Evolutionary conservation across 2,113 vertebrate genomes (phyloP).

Genomic region (Pseudorhombus dupliciocellatus): DNA sequence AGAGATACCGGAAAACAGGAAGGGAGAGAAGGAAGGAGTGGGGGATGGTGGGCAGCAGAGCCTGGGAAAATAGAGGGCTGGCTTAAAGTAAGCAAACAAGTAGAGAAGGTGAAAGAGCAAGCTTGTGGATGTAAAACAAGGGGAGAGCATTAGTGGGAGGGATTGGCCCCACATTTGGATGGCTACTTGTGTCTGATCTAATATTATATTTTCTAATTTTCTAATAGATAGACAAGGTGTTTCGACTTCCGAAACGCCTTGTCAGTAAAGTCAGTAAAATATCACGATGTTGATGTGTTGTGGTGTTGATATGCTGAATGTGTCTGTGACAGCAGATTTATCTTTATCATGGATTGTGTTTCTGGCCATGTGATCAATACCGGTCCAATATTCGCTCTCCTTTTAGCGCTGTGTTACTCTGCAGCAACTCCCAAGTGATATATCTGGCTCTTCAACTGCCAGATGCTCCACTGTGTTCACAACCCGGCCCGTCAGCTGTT

Average conservation of each 20-base stretch:
- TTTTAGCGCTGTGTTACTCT: not conserved
- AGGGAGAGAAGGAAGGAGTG: not conserved
- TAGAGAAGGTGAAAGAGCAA: not conserved
- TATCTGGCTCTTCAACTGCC: not conserved
- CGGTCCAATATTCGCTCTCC: conserved; percentile 1
- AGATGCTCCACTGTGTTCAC: not conserved
- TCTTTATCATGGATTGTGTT: not conserved
- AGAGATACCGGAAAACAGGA: conserved; percentile 40
- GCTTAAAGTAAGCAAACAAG: not conserved
- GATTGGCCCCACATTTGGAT: too few species aligned
- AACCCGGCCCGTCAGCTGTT: not conserved
- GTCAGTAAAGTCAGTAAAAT: too few species aligned
- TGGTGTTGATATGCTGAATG: not conserved
- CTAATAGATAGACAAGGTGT: too few species aligned
- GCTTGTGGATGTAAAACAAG: not conserved
- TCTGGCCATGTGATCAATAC: not conserved
- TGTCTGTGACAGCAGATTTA: not conserved
- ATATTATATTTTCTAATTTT: too few species aligned
- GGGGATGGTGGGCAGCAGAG: conserved; percentile 7
- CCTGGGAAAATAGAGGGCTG: conserved; percentile 24
- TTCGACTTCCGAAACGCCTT: too few species aligned
- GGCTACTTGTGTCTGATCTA: too few species aligned
- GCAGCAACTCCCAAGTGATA: not conserved
- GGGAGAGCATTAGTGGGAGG: conserved; percentile 1
- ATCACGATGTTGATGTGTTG: not conserved